A percentile compares a stretch with the other conserved stretches of the same genome.
Evolutionary conservation across 2,888 invertebrate genomes (phyloP).

Genomic region (Cheilosia soror): DNA sequence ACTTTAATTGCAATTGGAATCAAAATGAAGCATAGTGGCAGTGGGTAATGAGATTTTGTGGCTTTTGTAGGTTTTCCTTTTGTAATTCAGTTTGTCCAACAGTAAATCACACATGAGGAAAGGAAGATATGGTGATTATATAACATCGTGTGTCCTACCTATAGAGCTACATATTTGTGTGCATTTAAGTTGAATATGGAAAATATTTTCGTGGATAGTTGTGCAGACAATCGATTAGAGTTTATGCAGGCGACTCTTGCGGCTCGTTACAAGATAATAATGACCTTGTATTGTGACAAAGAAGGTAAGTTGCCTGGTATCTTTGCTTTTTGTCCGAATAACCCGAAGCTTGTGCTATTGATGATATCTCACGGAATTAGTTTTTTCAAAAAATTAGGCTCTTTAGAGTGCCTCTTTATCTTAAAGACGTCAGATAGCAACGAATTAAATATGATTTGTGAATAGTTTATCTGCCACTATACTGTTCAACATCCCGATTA

Average conservation of each 20-base stretch:
- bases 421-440: no score
- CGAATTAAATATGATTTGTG: no score
- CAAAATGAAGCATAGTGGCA: slow-evolving; percentile 36
- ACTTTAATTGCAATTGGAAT: slow-evolving; percentile 56
- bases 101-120: slow-evolving; percentile 49
- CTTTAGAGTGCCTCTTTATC: no score
- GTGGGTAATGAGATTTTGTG: slow-evolving; percentile 46
- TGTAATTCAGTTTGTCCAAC: slow-evolving; percentile 45
- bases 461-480: no score
- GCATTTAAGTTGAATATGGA: slow-evolving; percentile 1
- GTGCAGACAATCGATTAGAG: not conserved
- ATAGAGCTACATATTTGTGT: slow-evolving; percentile 8
- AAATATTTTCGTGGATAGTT: not conserved
- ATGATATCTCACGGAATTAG: no score
- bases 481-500: no score
- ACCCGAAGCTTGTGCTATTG: no score
- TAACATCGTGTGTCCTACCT: slow-evolving; percentile 4
- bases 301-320: not conserved
- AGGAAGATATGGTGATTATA: slow-evolving; percentile 45
- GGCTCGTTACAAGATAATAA: not conserved
- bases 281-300: not conserved
- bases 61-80: slow-evolving; percentile 55
- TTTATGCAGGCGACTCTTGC: not conserved
- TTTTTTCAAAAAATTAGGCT: no score
- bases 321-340: no score